Evolutionary conservation across 2,888 invertebrate species (phyloP), one percentile per base, ranked within the genome.

Genomic region (Drosophila eohydei): DNA sequence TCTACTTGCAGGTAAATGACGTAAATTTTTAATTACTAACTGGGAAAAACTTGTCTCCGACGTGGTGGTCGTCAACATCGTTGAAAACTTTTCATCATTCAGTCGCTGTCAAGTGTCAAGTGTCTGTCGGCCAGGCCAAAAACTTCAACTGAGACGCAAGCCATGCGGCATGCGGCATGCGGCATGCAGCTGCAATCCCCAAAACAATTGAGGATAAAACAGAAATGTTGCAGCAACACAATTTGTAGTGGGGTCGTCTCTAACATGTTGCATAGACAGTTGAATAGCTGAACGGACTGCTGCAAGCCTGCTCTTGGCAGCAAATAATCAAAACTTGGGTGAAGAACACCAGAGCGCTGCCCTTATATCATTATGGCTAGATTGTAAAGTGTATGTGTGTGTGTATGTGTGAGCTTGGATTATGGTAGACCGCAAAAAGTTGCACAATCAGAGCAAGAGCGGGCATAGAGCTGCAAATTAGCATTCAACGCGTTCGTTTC

Each of bases 1-100:
- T 88, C 73, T 84, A 73, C 88, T 88, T 88, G 56, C 89, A 85
- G 84, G 89, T 84, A 84, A 84, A 89, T 89, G 87, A 87, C 84
- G 87, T 85, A 87, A 79, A 85, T 85, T 85, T 85, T 85, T 85
- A 85, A 84, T 84, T 84, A 84, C 87, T 68, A 67, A 76, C 87
- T 80, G 75, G 38, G 11, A 32, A 64, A 80, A 84, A 84, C 70
- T 84, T 83, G 81, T 72, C 64, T 71, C 62, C 74, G 62, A 55
- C 40, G 64, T 65, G 78, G 32, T 71, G 40, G 44, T 62, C 58
- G 46, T 71, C 52, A 51, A 57, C 66, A 48, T 36, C 48, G 61
- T 59, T 72, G 62, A 46, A 77, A 85, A 87, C 52, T 85, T 85
- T 81, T 79, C 84, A 89, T 89, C 84, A 83, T 87, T 83, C 81